phyloP scores from a whole-genome alignment of 2,797 vertebrate species.

The Neoniphon sammara region DNA sequence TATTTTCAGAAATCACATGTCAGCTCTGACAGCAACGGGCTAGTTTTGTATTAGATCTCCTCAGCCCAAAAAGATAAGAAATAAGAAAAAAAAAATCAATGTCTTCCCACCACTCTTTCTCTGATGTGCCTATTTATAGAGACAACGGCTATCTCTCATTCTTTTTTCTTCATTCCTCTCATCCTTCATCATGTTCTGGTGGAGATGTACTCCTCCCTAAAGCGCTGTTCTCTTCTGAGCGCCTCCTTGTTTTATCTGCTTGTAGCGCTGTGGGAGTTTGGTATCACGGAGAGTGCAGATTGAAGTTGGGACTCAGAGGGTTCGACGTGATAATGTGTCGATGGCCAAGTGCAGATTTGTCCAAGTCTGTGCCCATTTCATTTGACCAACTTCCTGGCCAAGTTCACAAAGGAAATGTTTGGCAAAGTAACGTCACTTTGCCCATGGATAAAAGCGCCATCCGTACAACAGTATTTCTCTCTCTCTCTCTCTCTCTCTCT shows the following conservation, averaged over 20 bases:
- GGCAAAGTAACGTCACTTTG: slow-evolving; percentile 44
- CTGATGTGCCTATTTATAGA: slow-evolving; percentile 72
- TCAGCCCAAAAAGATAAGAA: slow-evolving; percentile 55
- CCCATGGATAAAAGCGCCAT: slow-evolving; percentile 53
- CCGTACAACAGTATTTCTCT: slow-evolving; percentile 41
- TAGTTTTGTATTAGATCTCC: slow-evolving; percentile 58
- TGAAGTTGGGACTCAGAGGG: slow-evolving; percentile 62
- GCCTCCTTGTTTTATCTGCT: slow-evolving; percentile 54
- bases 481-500: not conserved
- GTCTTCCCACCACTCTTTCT: slow-evolving; percentile 64
- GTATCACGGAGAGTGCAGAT: slow-evolving; percentile 59
- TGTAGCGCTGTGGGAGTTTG: slow-evolving; percentile 54
- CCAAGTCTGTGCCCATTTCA: slow-evolving; percentile 44
- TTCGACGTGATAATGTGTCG: slow-evolving; percentile 38
- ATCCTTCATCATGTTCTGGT: slow-evolving; percentile 64
- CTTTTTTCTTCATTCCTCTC: slow-evolving; percentile 54
- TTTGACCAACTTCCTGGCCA: slow-evolving; percentile 52
- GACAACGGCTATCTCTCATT: slow-evolving; percentile 40
- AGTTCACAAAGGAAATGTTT: slow-evolving; percentile 57
- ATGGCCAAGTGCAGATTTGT: slow-evolving; percentile 50
- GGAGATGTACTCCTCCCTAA: slow-evolving; percentile 58
- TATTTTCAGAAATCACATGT: slow-evolving; percentile 53
- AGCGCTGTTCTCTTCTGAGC: slow-evolving; percentile 52
- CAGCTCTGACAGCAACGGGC: slow-evolving; percentile 59
- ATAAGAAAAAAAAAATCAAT: slow-evolving; percentile 64